Evolutionary conservation across 1,140 invertebrate genomes (phyloP), one percentile per base, ranked within the genome.

Genomic region (Dolichoris vasculosae): DNA sequence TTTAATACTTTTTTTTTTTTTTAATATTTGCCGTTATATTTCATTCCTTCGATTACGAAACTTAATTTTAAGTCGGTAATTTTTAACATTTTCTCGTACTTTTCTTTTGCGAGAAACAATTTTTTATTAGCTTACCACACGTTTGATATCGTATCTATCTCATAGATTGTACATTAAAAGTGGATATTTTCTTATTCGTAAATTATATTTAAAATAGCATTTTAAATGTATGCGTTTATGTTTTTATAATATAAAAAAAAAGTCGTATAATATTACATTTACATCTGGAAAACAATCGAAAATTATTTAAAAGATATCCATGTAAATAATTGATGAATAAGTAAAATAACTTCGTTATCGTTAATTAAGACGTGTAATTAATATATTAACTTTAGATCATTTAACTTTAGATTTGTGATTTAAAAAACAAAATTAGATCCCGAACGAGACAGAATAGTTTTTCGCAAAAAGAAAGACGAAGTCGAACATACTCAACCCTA

Each of bases 1-100:
- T 79, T 46, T 84, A 84, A 84, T 84, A 84, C 76, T 69, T 76
- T 76, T 67, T 46, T 78, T 84, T 77, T 32, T 75, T 64, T 30
- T 30, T 55, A 59, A 71, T 71, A 55, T 84, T 79, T 67, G 6
- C 40, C 30, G 26, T 63, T 67, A n/a, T 51, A 46, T 46, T 63
- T 32, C 23, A 48, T 78, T 15, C n/a, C 35, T 76, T 63, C n/a
- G 43, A 35, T 40, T 55, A 8, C 40, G 32, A 67, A 55, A 43
- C 38, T 76, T 32, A n/a, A 48, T 75, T 75, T 48, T 46, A 75
- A 46, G 38, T n/a, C 23, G n/a, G 26, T 75, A 46, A 26, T 43
- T 69, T 69, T 38, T 69, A 69, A 69, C 32, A 35, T 38, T 38
- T 38, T 23, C 35, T 23, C 67, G 30, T 69, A 35, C 32, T 38